phyloP scores from a whole-genome alignment of 53 echinoderm and acorn worm genomes.

The Zoroaster sp. region DNA sequence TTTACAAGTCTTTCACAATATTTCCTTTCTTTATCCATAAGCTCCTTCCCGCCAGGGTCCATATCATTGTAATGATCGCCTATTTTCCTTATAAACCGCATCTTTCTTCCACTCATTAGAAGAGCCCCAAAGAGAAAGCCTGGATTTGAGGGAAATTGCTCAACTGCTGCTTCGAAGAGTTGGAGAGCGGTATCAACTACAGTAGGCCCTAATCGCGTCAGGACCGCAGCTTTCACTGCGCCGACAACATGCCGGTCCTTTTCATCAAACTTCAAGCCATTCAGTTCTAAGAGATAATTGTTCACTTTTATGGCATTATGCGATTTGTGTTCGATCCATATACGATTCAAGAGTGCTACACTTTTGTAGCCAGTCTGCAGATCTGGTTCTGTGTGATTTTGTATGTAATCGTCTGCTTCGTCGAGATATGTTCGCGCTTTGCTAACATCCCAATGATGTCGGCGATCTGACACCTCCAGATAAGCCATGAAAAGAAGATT shows the following conservation, averaged over 20 bases:
- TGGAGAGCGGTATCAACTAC: not conserved
- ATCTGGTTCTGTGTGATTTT: not conserved
- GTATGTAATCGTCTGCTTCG: not conserved
- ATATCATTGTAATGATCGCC: not conserved
- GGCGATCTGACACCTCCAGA: not conserved
- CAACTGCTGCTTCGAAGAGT: not conserved
- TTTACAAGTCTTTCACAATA: not conserved
- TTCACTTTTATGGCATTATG: not conserved
- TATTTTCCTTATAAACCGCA: not conserved
- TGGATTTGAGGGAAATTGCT: not conserved
- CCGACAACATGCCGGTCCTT: not conserved
- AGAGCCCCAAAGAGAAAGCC: constrained; percentile 1
- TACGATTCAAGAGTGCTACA: constrained; percentile 21
- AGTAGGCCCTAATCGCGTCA: not conserved
- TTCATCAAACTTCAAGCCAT: not conserved
- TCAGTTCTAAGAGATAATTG: not conserved
- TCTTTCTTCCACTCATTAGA: not conserved
- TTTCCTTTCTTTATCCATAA: not conserved
- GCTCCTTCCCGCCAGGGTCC: not conserved
- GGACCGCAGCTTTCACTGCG: constrained; percentile 1
- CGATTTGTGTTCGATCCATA: constrained; percentile 3
- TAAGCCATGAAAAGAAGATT: not conserved
- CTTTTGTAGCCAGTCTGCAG: not conserved
- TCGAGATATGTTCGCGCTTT: not conserved
- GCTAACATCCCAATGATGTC: not conserved